Percentiles rank a stretch among this genome's conserved stretches.
phyloP scores from a whole-genome alignment of 2,888 invertebrate species.

The Eristalis intricaria region DNA sequence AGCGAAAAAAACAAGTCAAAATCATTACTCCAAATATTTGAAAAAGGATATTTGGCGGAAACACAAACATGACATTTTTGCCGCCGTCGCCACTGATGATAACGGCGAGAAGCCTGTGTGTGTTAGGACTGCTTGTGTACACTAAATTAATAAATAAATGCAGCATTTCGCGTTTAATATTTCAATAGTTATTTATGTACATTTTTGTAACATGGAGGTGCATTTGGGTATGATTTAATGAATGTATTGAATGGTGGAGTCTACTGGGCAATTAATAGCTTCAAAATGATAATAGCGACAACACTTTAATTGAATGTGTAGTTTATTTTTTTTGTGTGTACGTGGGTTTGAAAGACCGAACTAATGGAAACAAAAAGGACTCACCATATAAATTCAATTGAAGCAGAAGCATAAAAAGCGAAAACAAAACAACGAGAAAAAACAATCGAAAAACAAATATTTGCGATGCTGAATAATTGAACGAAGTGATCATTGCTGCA shows the following conservation, averaged over 20 bases:
- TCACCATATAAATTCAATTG: constrained; percentile 49
- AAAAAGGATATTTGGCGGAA: constrained; percentile 75
- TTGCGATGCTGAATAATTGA: constrained; percentile 48
- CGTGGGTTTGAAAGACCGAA: constrained; percentile 12
- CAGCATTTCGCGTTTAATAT: constrained; percentile 64
- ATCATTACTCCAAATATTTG: constrained; percentile 75
- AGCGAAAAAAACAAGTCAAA: constrained; percentile 71
- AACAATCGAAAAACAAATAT: constrained; percentile 58
- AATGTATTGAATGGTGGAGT: constrained; percentile 20
- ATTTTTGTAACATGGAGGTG: constrained; percentile 13
- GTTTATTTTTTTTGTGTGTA: constrained; percentile 21
- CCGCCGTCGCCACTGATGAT: constrained; percentile 68
- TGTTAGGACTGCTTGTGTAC: constrained; percentile 69
- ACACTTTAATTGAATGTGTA: constrained; percentile 40
- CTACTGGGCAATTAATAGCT: neutral
- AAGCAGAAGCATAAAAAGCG: constrained; percentile 32
- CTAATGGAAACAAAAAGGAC: constrained; percentile 31
- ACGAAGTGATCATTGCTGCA: constrained; percentile 40
- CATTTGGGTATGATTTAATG: constrained; percentile 28
- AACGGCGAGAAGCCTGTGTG: constrained; percentile 65
- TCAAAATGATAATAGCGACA: constrained; percentile 29
- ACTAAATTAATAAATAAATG: constrained; percentile 72
- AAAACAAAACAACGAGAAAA: constrained; percentile 39
- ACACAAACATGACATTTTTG: constrained; percentile 74
- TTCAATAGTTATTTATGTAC: constrained; percentile 47